Percentiles rank a stretch among this genome's conserved stretches.
Evolutionary conservation across 2,888 invertebrate species (phyloP).

Genomic region (Vannuccia rotundouncinata): DNA sequence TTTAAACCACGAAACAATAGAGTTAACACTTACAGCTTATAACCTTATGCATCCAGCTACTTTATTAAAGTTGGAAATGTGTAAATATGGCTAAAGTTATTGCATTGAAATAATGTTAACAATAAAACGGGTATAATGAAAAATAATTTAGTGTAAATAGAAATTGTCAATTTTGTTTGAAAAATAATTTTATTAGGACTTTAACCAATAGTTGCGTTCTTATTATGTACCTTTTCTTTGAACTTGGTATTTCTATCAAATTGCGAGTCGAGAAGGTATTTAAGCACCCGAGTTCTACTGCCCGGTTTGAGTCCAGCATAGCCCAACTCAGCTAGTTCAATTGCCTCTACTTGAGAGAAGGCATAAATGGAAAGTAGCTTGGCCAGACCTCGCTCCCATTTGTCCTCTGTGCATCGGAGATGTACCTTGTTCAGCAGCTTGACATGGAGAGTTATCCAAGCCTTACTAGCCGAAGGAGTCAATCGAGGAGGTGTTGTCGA

Average conservation of each 20-base stretch:
- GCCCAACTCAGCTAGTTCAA: slow-evolving; percentile 90
- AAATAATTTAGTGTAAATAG: too few relatives aligned
- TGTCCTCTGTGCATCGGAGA: slow-evolving; percentile 25
- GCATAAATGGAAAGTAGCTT: slow-evolving; percentile 60
- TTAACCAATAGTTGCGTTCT: too few relatives aligned
- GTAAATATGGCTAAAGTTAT: too few relatives aligned
- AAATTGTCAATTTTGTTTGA: too few relatives aligned
- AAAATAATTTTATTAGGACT: too few relatives aligned
- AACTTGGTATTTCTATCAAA: slow-evolving; percentile 89
- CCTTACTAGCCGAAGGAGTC: neutral
- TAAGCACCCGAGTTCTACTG: slow-evolving; percentile 79
- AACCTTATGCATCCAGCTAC: too few relatives aligned
- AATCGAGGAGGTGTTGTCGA: neutral
- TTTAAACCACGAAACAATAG: too few relatives aligned
- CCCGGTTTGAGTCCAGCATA: slow-evolving; percentile 81
- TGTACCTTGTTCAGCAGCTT: slow-evolving; percentile 28
- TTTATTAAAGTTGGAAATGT: too few relatives aligned
- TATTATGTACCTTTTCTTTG: slow-evolving; percentile 68
- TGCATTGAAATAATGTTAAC: too few relatives aligned
- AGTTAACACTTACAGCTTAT: too few relatives aligned
- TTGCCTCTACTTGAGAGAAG: slow-evolving; percentile 81
- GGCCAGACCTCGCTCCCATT: slow-evolving; percentile 27
- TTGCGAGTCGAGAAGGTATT: slow-evolving; percentile 86
- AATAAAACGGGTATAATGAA: too few relatives aligned
- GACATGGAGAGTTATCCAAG: slow-evolving; percentile 35